Conservation (phyloP, 2,113 vertebrate genomes). For the Paedocypris sp. region DNA sequence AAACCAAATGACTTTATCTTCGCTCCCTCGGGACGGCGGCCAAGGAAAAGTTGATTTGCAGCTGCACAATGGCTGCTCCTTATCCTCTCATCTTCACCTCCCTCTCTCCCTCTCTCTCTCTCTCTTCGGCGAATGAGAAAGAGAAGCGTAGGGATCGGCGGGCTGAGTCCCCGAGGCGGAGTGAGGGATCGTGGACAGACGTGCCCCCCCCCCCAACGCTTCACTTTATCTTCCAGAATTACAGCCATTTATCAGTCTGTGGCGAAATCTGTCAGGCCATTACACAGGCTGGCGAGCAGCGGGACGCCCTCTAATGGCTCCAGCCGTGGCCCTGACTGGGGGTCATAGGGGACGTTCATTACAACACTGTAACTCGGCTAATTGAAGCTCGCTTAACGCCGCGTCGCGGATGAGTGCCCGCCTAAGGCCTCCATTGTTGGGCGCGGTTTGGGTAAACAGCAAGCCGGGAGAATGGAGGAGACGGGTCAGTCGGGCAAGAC, state of each 20-base stretch:
- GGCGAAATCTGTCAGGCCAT: slow-evolving; percentile 29
- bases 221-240: slow-evolving; percentile 34
- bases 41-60: slow-evolving; percentile 40
- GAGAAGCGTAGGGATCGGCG: background rate
- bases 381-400: slow-evolving; percentile 43
- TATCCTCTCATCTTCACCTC: slow-evolving; percentile 37
- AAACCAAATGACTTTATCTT: slow-evolving; percentile 38
- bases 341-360: slow-evolving; percentile 47
- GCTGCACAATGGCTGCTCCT: slow-evolving; percentile 31
- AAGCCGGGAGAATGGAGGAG: slow-evolving; percentile 36
- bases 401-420: slow-evolving; percentile 35
- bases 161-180: slow-evolving; percentile 9
- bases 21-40: slow-evolving; percentile 25
- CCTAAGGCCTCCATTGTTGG: slow-evolving; percentile 40
- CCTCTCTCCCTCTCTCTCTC: background rate
- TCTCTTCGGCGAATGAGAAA: background rate
- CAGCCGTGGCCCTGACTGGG: slow-evolving; percentile 43
- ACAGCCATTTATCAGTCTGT: slow-evolving; percentile 37
- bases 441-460: slow-evolving; percentile 48
- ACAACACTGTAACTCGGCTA: slow-evolving; percentile 44
- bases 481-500: slow-evolving; percentile 38
- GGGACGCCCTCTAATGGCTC: slow-evolving; percentile 41
- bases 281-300: slow-evolving; percentile 2
- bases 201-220: slow-evolving; percentile 2
- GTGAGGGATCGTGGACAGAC: background rate